Conservation (phyloP, 2,113 vertebrate genomes). For the Ibidorhyncha struthersii region DNA sequence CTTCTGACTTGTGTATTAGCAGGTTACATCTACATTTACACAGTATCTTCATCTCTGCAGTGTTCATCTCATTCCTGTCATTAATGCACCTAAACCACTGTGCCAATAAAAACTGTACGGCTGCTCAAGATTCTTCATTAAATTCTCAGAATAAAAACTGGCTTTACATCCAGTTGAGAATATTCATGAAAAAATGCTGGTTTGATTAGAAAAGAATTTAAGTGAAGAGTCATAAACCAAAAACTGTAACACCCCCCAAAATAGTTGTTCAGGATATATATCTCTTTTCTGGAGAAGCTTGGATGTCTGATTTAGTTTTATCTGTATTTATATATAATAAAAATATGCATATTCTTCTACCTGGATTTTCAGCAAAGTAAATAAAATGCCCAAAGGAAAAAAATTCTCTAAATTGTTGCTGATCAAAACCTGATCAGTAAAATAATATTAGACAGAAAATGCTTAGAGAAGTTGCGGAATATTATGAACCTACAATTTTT, state of each 20-base stretch:
- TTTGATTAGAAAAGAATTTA: not conserved
- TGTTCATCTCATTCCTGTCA: not conserved
- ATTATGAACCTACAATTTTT: not conserved
- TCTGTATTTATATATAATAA: not conserved
- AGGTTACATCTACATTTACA: not conserved
- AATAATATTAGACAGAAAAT: not conserved
- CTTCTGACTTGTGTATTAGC: not conserved
- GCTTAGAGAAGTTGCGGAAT: not conserved
- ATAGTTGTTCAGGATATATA: not conserved
- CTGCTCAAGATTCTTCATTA: not conserved
- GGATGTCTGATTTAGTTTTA: not conserved
- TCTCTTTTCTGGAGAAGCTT: not conserved
- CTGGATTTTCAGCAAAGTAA: not conserved
- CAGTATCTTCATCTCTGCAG: not conserved
- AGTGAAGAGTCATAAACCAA: not conserved
- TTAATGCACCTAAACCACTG: not conserved
- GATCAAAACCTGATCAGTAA: not conserved
- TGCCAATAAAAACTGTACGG: not conserved
- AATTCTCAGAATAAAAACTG: not conserved
- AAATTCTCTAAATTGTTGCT: not conserved
- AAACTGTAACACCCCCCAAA: not conserved
- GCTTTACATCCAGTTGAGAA: not conserved
- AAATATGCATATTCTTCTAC: not conserved
- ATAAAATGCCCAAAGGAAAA: not conserved
- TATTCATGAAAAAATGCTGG: not conserved